phyloP scores from a whole-genome alignment of 1,140 invertebrate genomes.

The Pseudomyrmex gracilis region DNA sequence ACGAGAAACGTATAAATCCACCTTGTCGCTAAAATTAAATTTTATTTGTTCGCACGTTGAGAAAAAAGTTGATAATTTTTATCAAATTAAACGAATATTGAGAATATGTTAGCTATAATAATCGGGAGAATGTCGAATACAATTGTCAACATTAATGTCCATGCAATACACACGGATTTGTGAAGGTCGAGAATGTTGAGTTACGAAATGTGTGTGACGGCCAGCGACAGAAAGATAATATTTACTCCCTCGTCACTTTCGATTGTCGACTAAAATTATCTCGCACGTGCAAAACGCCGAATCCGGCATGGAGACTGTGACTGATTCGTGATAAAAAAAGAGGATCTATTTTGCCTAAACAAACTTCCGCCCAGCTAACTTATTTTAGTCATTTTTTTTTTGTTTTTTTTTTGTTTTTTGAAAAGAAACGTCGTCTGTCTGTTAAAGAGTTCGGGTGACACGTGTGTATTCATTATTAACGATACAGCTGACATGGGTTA shows the following conservation, averaged over 20 bases:
- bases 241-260: slow-evolving; percentile 51
- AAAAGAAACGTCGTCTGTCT: neutral
- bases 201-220: slow-evolving; percentile 43
- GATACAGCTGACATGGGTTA: neutral
- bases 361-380: slow-evolving; percentile 3
- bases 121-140: no score
- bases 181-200: slow-evolving; percentile 41
- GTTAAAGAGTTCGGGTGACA: slow-evolving; percentile 30
- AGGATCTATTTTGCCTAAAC: slow-evolving; percentile 29
- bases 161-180: neutral
- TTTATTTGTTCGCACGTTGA: no score
- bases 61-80: neutral
- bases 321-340: slow-evolving; percentile 38
- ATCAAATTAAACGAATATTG: neutral
- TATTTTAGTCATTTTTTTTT: slow-evolving; percentile 55
- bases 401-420: no score
- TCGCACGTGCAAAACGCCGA: slow-evolving; percentile 11
- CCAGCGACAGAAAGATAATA: slow-evolving; percentile 49
- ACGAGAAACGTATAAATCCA: neutral
- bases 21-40: no score
- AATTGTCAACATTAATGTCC: slow-evolving; percentile 27
- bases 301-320: neutral
- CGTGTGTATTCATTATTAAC: neutral
- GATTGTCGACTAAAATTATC: slow-evolving; percentile 56
- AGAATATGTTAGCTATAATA: neutral